These are phyloP conservation scores for Augochlora pura DNA, from an alignment of 1,140 invertebrate genomes.

Conservation along the genomic window DNA sequence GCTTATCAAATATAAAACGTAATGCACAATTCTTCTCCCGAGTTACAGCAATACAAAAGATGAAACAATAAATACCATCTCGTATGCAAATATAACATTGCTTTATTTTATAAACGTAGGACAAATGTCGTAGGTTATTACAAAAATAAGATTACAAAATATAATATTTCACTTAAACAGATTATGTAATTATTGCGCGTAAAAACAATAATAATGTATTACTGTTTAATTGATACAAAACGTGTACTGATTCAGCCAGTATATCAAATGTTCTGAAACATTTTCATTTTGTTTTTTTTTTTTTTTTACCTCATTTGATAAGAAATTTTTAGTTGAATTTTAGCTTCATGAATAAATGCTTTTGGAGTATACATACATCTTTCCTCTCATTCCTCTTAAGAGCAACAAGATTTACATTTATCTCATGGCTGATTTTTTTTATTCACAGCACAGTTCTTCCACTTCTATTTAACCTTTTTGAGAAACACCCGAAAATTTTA, in stretches of 20 bases:
- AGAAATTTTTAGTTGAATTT: slow-evolving; percentile 26
- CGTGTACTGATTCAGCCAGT: slow-evolving; percentile 32
- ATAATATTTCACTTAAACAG: slow-evolving; percentile 55
- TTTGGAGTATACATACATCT: background rate
- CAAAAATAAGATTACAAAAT: slow-evolving; percentile 72
- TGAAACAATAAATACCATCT: background rate
- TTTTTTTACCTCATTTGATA: slow-evolving; percentile 2
- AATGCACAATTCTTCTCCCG: too few relatives aligned
- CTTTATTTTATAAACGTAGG: slow-evolving; percentile 70
- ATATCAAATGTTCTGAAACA: slow-evolving; percentile 7
- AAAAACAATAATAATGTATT: slow-evolving; percentile 60
- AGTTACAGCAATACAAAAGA: too few relatives aligned
- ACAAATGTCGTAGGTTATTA: slow-evolving; percentile 62
- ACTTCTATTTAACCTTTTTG: slow-evolving; percentile 15
- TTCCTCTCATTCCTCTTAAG: background rate
- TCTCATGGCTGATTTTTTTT: slow-evolving; percentile 20
- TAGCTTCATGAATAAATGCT: slow-evolving; percentile 11
- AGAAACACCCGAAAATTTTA: background rate
- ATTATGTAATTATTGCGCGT: slow-evolving; percentile 56
- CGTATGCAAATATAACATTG: slow-evolving; percentile 55
- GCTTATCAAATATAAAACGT: too few relatives aligned
- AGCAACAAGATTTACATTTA: slow-evolving; percentile 21
- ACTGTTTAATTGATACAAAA: slow-evolving; percentile 52
- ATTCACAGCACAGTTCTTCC: slow-evolving; percentile 21
- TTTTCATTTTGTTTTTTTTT: background rate